These are phyloP conservation scores for Chironomus tepperi DNA, from an alignment of 1,140 invertebrate species.

Conservation along the genomic window DNA sequence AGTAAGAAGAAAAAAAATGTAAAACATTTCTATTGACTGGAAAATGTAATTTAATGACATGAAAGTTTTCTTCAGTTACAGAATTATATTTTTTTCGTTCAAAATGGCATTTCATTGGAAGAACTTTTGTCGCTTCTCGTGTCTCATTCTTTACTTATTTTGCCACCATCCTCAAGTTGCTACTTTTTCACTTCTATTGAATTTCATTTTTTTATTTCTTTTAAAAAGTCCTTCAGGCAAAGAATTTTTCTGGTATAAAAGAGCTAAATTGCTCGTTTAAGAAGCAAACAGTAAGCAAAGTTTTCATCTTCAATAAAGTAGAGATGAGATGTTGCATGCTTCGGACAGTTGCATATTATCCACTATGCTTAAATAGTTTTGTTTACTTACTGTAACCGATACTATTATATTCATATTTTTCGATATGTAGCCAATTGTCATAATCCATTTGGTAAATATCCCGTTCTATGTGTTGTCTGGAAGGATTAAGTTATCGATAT, in stretches of 20 bases:
- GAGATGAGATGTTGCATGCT: not conserved
- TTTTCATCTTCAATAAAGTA: not conserved
- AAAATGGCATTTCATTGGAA: not conserved
- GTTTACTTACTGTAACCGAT: too few relatives aligned
- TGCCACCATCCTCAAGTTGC: not conserved
- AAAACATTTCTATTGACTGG: conserved; percentile 13
- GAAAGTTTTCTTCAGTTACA: not conserved
- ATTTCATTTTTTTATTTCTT: too few relatives aligned
- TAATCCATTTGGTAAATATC: too few relatives aligned
- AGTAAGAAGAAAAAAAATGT: not conserved
- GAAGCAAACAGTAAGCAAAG: conserved; percentile 1
- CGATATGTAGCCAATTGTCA: too few relatives aligned
- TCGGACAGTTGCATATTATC: not conserved
- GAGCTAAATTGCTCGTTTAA: conserved; percentile 7
- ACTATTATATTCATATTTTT: too few relatives aligned
- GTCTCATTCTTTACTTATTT: not conserved
- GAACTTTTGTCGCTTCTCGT: not conserved
- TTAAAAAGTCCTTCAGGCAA: not conserved
- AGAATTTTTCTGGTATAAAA: not conserved
- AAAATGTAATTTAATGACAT: conserved; percentile 10
- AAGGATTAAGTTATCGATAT: too few relatives aligned
- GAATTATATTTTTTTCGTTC: not conserved
- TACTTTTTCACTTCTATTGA: not conserved
- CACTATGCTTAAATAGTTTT: too few relatives aligned
- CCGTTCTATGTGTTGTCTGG: too few relatives aligned